These are phyloP conservation scores for Chloropsis hardwickii DNA, from an alignment of 2,113 vertebrate species.

Conservation along the genomic window DNA sequence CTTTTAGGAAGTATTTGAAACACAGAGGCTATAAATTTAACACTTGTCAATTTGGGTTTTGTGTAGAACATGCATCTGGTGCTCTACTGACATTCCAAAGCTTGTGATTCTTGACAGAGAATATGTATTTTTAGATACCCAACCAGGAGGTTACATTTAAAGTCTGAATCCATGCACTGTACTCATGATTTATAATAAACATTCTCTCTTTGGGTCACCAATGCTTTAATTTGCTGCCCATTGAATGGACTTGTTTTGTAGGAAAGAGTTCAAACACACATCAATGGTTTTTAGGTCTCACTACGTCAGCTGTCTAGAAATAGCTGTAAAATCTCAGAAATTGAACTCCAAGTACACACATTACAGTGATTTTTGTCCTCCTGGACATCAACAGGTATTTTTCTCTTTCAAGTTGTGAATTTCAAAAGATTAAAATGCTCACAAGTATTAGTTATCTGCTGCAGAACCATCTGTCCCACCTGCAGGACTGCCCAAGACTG, in stretches of 20 bases:
- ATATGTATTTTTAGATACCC: neutral
- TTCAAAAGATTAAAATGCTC: neutral
- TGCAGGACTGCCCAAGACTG: neutral
- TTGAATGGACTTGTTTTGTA: neutral
- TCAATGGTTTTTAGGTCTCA: neutral
- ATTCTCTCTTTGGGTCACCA: neutral
- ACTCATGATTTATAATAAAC: slow-evolving; percentile 32
- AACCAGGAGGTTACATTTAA: neutral
- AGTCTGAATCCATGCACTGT: neutral
- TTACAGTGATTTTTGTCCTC: neutral
- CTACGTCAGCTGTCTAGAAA: neutral
- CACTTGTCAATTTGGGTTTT: neutral
- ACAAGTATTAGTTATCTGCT: neutral
- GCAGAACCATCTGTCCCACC: neutral
- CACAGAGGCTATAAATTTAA: neutral
- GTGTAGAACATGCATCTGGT: neutral
- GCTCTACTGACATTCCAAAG: neutral
- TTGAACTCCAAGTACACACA: neutral
- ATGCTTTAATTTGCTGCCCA: neutral
- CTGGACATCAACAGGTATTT: neutral
- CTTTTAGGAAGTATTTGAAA: slow-evolving; percentile 3
- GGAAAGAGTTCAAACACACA: neutral
- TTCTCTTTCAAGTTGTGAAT: neutral
- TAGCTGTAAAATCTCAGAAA: neutral
- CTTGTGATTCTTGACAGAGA: neutral